These are phyloP conservation scores for Cephus pulcher DNA, from an alignment of 2,888 invertebrate species.

Conservation along the genomic window DNA sequence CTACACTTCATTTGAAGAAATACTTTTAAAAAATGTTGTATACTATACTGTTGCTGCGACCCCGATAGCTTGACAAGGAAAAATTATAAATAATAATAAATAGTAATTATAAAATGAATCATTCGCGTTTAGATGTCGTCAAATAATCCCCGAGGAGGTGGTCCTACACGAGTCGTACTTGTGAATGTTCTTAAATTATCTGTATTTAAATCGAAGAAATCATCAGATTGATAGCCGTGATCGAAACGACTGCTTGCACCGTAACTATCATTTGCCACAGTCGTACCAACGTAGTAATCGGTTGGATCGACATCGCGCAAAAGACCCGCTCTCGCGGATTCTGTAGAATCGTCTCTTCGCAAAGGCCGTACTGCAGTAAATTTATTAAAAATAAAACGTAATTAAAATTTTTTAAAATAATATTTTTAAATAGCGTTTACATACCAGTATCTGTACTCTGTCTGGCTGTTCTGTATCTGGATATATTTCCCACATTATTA, in stretches of 20 bases:
- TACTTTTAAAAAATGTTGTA: background rate
- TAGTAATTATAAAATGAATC: background rate
- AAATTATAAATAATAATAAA: background rate
- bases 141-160: conserved; percentile 83
- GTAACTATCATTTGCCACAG: conserved; percentile 57
- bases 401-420: background rate
- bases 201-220: conserved; percentile 59
- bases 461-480: conserved; percentile 65
- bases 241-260: conserved; percentile 56
- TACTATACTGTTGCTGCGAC: background rate
- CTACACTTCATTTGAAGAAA: background rate
- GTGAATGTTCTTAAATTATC: conserved; percentile 63
- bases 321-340: conserved; percentile 82
- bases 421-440: background rate
- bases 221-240: conserved; percentile 58
- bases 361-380: conserved; percentile 66
- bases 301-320: conserved; percentile 80
- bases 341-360: conserved; percentile 72
- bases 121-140: conserved; percentile 77
- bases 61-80: background rate
- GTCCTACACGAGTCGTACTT: conserved; percentile 70
- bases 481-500: conserved; percentile 59
- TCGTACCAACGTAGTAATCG: conserved; percentile 74
- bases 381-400: background rate
- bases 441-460: conserved; percentile 68